Evolutionary conservation across 2,113 vertebrate genomes (phyloP).

Genomic region (Lasiurus borealis): DNA sequence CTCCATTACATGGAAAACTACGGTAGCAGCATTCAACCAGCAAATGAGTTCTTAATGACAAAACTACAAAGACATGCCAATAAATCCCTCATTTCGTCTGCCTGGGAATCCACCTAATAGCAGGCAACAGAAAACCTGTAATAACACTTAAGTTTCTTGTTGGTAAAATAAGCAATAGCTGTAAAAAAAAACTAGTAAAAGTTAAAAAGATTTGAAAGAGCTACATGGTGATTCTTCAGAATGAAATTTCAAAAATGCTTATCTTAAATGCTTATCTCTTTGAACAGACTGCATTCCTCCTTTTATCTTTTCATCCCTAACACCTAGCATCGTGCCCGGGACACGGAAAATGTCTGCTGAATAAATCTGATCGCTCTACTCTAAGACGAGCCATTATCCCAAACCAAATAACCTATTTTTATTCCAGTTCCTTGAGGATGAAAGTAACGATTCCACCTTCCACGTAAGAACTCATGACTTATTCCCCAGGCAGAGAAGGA

Average conservation of each 20-base stretch:
- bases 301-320: slow-evolving; percentile 4
- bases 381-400: not conserved
- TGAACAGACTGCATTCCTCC: not conserved
- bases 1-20: not conserved
- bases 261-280: not conserved
- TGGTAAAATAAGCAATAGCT: not conserved
- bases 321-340: not conserved
- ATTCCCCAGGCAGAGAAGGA: not conserved
- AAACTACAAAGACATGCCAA: slow-evolving; percentile 10
- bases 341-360: not conserved
- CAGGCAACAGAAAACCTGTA: not conserved
- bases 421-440: not conserved
- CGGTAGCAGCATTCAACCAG: not conserved
- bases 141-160: not conserved
- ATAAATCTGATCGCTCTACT: not conserved
- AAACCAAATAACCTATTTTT: not conserved
- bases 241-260: slow-evolving; percentile 17
- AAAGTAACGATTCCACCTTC: not conserved
- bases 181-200: slow-evolving; percentile 53
- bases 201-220: slow-evolving; percentile 11
- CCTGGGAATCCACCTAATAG: not conserved
- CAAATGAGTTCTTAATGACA: slow-evolving; percentile 29
- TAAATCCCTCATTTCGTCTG: not conserved
- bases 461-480: not conserved
- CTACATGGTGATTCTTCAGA: not conserved